Evolutionary conservation across 1,140 invertebrate species (phyloP).

Genomic region (Drosophila bipectinata): DNA sequence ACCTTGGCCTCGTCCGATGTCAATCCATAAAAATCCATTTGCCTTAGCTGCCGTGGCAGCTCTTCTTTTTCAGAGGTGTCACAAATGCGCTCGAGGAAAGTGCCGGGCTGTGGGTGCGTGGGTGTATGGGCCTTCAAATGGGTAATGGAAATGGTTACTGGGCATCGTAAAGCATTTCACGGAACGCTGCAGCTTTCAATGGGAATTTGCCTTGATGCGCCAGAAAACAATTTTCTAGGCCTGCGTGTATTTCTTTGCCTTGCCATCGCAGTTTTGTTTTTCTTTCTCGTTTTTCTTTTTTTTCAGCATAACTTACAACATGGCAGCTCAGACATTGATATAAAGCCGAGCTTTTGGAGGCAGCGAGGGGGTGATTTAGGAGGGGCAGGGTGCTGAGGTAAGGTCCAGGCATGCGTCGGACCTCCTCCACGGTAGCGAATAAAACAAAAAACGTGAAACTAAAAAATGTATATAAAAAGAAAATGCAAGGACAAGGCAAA

Average conservation of each 20-base stretch:
- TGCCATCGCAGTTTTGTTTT: conserved; percentile 19
- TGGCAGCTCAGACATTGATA: conserved; percentile 80
- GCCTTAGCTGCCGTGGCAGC: conserved; percentile 37
- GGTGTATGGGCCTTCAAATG: background rate
- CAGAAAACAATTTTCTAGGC: conserved; percentile 77
- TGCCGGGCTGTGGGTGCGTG: conserved; percentile 5
- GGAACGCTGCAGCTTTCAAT: conserved; percentile 81
- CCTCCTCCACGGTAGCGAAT: conserved; percentile 50
- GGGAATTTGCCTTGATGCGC: conserved; percentile 72
- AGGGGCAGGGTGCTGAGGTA: background rate
- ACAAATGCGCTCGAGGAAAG: conserved; percentile 74
- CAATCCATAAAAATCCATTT: conserved; percentile 82
- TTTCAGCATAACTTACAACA: conserved; percentile 76
- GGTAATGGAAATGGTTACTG: conserved; percentile 11
- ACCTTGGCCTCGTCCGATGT: conserved; percentile 64
- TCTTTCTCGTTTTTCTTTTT: conserved; percentile 33
- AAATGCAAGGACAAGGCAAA: conserved; percentile 76
- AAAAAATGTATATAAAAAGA: conserved; percentile 80
- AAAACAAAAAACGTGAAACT: conserved; percentile 54
- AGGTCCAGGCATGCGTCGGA: conserved; percentile 67
- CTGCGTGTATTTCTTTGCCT: conserved; percentile 36
- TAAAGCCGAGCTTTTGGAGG: conserved; percentile 51
- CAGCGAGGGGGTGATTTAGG: conserved; percentile 1
- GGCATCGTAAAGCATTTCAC: conserved; percentile 78
- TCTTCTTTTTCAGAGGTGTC: conserved; percentile 56